Evolutionary conservation across 2,797 vertebrate genomes (phyloP).

Genomic region (Anas bahamensis): DNA sequence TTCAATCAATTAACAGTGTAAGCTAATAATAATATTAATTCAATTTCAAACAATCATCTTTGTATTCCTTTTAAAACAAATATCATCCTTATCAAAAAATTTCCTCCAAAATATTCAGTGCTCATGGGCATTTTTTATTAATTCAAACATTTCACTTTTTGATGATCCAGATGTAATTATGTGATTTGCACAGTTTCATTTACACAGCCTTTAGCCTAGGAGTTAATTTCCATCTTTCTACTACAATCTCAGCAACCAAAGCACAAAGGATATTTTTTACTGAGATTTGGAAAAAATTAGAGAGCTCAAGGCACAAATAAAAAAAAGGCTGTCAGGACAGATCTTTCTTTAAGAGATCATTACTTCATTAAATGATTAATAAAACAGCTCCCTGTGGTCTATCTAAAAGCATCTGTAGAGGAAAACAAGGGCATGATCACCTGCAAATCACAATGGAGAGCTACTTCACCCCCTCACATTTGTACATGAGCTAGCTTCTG

Average conservation of each 20-base stretch:
- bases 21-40: background rate
- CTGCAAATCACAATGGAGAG: background rate
- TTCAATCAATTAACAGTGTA: background rate
- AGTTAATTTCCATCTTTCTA: background rate
- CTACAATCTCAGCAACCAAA: background rate
- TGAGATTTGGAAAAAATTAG: background rate
- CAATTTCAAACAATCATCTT: background rate
- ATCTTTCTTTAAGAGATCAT: background rate
- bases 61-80: background rate
- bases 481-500: background rate
- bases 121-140: background rate
- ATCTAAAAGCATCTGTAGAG: background rate
- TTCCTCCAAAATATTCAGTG: background rate
- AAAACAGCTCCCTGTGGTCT: background rate
- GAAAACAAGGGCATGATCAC: background rate
- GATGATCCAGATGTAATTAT: background rate
- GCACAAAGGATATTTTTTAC: background rate
- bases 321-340: background rate
- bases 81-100: background rate
- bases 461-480: background rate
- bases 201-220: background rate
- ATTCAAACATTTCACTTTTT: constrained; percentile 26
- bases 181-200: background rate
- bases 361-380: constrained; percentile 1
- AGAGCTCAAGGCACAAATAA: background rate